These are phyloP conservation scores for Cottoperca gobio DNA, from an alignment of 2,797 vertebrate species.

Conservation along the genomic window DNA sequence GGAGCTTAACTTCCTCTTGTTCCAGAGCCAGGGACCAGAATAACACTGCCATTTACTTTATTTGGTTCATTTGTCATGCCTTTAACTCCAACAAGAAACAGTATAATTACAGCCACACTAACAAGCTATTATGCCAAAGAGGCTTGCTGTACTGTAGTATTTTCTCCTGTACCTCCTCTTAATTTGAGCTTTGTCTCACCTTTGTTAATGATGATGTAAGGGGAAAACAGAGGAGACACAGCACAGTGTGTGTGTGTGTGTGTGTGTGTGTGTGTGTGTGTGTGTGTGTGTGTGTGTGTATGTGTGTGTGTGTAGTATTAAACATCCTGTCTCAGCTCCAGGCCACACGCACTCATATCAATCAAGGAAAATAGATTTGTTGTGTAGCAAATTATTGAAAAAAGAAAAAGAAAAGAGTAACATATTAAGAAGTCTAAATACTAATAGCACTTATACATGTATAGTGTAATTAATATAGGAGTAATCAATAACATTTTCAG, in stretches of 20 bases:
- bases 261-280: not conserved
- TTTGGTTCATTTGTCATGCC: constrained; percentile 41
- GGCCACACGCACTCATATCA: not conserved
- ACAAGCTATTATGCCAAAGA: constrained; percentile 49
- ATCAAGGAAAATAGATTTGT: not conserved
- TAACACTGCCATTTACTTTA: constrained; percentile 23
- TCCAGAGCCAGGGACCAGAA: constrained; percentile 24
- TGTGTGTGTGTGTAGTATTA: not conserved
- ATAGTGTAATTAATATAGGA: too few species aligned
- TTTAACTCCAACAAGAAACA: constrained; percentile 44
- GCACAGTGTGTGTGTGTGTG: not conserved
- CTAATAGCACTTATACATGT: too few species aligned
- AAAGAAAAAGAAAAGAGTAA: not conserved
- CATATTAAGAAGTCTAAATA: too few species aligned
- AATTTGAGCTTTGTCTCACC: constrained; percentile 53
- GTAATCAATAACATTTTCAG: too few species aligned
- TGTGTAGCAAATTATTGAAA: not conserved
- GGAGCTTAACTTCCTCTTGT: constrained; percentile 35
- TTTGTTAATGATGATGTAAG: constrained; percentile 58
- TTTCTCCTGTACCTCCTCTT: constrained; percentile 37
- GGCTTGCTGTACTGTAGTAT: constrained; percentile 34
- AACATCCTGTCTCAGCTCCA: not conserved
- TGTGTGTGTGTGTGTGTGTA: not conserved
- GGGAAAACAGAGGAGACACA: constrained; percentile 33
- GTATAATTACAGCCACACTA: constrained; percentile 59